These are phyloP conservation scores for Pomatorhinus ruficollis DNA, from an alignment of 2,113 vertebrate genomes.

Conservation along the genomic window DNA sequence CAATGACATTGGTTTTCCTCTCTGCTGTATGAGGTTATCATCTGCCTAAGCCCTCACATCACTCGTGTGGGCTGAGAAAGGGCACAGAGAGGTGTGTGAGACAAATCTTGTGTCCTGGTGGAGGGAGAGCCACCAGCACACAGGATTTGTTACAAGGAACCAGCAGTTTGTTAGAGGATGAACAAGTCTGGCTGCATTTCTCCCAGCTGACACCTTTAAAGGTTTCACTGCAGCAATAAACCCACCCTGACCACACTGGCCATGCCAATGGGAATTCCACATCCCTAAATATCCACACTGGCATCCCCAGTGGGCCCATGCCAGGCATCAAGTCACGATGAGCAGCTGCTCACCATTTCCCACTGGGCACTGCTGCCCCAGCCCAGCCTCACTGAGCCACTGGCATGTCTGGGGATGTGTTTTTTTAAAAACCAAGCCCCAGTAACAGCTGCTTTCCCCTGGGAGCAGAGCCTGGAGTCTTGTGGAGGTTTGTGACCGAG, in stretches of 20 bases:
- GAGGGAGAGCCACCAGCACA: not conserved
- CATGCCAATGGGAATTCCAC: accelerated
- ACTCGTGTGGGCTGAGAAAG: not conserved
- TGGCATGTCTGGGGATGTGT: not conserved
- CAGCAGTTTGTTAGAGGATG: not conserved
- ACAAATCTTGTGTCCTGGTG: not conserved
- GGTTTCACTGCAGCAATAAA: not conserved
- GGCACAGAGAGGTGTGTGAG: not conserved
- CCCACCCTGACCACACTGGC: accelerated
- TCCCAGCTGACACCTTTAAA: not conserved
- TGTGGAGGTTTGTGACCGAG: accelerated
- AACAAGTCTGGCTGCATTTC: accelerated
- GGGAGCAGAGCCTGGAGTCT: not conserved
- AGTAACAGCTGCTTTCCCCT: not conserved
- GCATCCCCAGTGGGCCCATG: not conserved
- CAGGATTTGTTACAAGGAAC: too few species aligned
- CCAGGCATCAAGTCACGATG: accelerated
- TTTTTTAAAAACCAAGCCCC: not conserved
- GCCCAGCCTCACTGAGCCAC: not conserved
- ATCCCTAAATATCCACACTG: accelerated
- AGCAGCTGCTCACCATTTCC: not conserved
- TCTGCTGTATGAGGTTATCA: accelerated
- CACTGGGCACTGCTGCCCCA: not conserved
- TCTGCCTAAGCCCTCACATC: not conserved
- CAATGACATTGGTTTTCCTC: not conserved